Evolutionary conservation across 2,888 invertebrate genomes (phyloP).

Genomic region (Shargacucullia verbasci): DNA sequence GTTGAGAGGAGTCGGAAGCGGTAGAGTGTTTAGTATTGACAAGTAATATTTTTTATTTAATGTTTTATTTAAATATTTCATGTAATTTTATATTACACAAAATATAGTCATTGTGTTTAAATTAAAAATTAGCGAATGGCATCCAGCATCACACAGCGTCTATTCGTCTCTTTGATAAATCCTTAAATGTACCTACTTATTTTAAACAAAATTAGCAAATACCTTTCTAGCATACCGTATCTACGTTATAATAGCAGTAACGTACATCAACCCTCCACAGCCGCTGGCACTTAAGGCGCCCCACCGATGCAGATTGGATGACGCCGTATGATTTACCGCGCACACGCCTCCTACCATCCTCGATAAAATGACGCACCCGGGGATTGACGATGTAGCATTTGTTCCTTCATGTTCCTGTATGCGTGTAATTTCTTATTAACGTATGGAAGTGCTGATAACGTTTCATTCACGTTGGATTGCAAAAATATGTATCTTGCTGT

Average conservation of each 20-base stretch:
- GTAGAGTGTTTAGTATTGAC: no score
- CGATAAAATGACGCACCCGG: constrained; percentile 59
- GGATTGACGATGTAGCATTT: constrained; percentile 48
- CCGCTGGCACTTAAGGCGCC: constrained; percentile 58
- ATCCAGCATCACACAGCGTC: no score
- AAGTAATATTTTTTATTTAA: no score
- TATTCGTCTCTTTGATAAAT: no score
- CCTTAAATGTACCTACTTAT: no score
- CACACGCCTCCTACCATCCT: constrained; percentile 44
- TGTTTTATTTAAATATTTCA: no score
- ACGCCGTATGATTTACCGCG: constrained; percentile 65
- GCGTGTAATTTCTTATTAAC: constrained; percentile 46
- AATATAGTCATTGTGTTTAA: no score
- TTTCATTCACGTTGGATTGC: constrained; percentile 11
- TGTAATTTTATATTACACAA: no score
- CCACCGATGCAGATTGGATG: constrained; percentile 67
- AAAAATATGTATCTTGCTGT: not conserved
- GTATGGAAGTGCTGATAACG: constrained; percentile 23
- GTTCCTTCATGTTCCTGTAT: constrained; percentile 35
- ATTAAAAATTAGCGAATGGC: no score
- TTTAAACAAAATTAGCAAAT: not conserved
- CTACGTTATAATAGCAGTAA: constrained; percentile 33
- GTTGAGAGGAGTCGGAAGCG: no score
- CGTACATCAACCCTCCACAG: constrained; percentile 46
- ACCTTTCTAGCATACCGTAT: constrained; percentile 3